A percentile compares a stretch with the other conserved stretches of the same genome.
Conservation (phyloP, 2,113 vertebrate genomes). For the Peromyscus maniculatus region DNA sequence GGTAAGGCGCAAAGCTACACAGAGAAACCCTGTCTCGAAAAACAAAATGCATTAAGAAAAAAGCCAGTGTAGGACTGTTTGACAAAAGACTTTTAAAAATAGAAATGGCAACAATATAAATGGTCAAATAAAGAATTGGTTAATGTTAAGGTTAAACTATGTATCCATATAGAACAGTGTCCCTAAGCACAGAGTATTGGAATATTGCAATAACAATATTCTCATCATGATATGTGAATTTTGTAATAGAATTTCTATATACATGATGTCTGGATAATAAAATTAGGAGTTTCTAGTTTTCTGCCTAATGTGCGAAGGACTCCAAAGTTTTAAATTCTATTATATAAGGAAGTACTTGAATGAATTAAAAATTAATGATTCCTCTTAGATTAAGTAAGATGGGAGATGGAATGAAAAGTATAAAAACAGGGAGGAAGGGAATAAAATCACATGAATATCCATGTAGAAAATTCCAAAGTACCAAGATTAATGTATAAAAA, state of each 20-base stretch:
- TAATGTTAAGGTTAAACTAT: conserved; percentile 32
- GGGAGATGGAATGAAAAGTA: neutral
- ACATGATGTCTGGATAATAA: neutral
- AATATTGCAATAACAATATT: neutral
- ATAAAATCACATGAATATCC: neutral
- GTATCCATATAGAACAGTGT: neutral
- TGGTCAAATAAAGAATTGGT: neutral
- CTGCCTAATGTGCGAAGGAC: neutral
- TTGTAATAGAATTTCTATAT: neutral
- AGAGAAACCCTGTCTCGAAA: no score
- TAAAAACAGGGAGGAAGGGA: neutral
- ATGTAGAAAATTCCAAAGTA: neutral
- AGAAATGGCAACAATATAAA: neutral
- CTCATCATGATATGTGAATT: conserved; percentile 7
- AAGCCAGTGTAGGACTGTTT: neutral
- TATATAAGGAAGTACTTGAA: conserved; percentile 30
- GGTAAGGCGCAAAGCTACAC: no score
- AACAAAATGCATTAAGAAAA: conserved; percentile 56
- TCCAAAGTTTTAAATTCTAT: conserved; percentile 10
- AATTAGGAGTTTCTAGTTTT: conserved; percentile 1
- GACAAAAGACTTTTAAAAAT: neutral
- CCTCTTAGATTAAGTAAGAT: neutral
- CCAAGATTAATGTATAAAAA: neutral
- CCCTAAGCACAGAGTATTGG: neutral
- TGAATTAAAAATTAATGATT: neutral